Evolutionary conservation across 92 coral and sea anemone species (phyloP).

Genomic region (Siderastrea siderea): DNA sequence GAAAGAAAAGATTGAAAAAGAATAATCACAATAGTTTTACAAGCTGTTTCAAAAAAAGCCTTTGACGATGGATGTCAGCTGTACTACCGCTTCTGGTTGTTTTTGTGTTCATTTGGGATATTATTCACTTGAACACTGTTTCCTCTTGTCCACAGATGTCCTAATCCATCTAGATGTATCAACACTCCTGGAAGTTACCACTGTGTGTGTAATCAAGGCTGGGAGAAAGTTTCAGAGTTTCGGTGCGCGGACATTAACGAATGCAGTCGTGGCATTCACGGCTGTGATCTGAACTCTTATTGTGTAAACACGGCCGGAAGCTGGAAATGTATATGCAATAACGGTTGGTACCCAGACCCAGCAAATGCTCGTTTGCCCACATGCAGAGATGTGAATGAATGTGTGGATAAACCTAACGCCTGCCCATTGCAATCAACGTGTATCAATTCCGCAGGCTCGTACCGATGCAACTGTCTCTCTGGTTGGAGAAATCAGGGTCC

Average conservation of each 20-base stretch:
- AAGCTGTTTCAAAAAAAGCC: no score
- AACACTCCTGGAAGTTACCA: slow-evolving; percentile 74
- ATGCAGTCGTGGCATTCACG: slow-evolving; percentile 79
- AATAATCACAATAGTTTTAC: no score
- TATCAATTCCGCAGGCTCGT: slow-evolving; percentile 65
- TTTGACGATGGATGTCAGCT: no score
- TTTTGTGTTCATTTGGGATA: no score
- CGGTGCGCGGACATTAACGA: slow-evolving; percentile 74
- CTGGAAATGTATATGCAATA: slow-evolving; percentile 86
- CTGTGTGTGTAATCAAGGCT: slow-evolving; percentile 72
- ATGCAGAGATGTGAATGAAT: slow-evolving; percentile 57
- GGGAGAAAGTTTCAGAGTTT: slow-evolving; percentile 61
- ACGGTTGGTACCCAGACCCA: slow-evolving; percentile 80
- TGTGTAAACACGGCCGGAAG: slow-evolving; percentile 94
- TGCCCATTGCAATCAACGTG: slow-evolving; percentile 60
- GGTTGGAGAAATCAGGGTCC: slow-evolving; percentile 67
- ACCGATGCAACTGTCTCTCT: slow-evolving; percentile 51
- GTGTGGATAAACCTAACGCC: slow-evolving; percentile 59
- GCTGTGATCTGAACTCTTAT: slow-evolving; percentile 66
- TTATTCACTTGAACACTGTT: no score
- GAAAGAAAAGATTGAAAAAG: no score
- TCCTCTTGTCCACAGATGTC: slow-evolving; percentile 39
- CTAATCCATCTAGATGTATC: slow-evolving; percentile 56
- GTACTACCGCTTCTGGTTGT: no score
- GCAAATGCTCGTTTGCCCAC: slow-evolving; percentile 47